Evolutionary conservation across 1,140 invertebrate species (phyloP).

Genomic region (Mercenaria mercenaria): DNA sequence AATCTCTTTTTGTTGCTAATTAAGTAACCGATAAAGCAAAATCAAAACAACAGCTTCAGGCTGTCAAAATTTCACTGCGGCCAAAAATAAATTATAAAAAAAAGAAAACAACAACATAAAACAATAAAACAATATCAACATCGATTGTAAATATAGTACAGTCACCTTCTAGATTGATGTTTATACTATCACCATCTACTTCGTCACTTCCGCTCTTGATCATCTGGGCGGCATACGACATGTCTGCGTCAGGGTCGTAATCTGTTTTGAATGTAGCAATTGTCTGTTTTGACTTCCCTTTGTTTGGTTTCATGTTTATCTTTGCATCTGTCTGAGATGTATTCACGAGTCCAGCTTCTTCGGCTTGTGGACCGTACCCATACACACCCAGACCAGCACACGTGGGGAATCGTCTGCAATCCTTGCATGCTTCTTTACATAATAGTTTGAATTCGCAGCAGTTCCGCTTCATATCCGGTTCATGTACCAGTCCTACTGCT

Average conservation of each 20-base stretch:
- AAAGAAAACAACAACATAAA: too few species aligned
- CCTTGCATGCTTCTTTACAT: background rate
- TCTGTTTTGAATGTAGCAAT: background rate
- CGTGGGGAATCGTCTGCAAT: background rate
- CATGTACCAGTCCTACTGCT: background rate
- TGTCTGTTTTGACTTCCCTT: background rate
- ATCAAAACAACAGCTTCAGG: too few species aligned
- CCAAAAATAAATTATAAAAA: too few species aligned
- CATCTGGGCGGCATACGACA: background rate
- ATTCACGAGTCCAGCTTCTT: background rate
- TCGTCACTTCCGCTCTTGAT: background rate
- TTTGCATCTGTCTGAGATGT: background rate
- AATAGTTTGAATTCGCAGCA: conserved; percentile 1
- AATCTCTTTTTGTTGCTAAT: too few species aligned
- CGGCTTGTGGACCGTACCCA: background rate
- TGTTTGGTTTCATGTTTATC: background rate
- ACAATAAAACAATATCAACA: too few species aligned
- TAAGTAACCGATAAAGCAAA: too few species aligned
- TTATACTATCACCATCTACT: background rate
- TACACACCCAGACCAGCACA: background rate
- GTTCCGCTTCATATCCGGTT: background rate
- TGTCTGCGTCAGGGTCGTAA: background rate
- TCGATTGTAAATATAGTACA: too few species aligned
- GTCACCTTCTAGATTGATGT: background rate
- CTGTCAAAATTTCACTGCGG: too few species aligned